Evolutionary conservation across 2,888 invertebrate species (phyloP).

Genomic region (Erpobdella octoculata): DNA sequence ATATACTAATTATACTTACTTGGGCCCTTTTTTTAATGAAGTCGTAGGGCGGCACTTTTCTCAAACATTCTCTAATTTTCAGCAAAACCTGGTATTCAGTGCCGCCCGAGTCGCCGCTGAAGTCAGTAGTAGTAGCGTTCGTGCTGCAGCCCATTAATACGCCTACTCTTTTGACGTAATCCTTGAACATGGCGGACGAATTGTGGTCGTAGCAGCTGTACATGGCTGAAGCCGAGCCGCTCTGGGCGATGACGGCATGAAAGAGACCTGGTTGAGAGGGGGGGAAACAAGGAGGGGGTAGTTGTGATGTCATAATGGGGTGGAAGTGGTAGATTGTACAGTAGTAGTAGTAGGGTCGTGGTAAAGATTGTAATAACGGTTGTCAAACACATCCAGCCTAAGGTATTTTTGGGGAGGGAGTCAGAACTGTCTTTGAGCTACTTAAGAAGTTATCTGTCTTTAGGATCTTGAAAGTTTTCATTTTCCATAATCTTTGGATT

Average conservation of each 20-base stretch:
- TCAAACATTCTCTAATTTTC: slow-evolving; percentile 33
- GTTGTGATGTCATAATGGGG: neutral
- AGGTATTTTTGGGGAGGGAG: slow-evolving; percentile 60
- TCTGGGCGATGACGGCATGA: slow-evolving; percentile 36
- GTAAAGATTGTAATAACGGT: slow-evolving; percentile 93
- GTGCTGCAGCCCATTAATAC: slow-evolving; percentile 32
- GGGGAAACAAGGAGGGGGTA: neutral
- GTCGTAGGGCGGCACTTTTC: slow-evolving; percentile 21
- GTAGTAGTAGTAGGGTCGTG: too few relatives aligned
- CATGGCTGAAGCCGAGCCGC: slow-evolving; percentile 36
- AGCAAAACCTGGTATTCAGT: neutral
- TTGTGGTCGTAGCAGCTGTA: slow-evolving; percentile 33
- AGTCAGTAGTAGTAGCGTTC: neutral
- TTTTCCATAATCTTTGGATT: neutral
- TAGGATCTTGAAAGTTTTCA: neutral
- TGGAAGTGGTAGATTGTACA: too few relatives aligned
- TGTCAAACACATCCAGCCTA: slow-evolving; percentile 92
- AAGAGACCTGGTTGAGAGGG: slow-evolving; percentile 34
- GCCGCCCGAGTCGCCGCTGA: neutral
- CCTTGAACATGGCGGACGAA: slow-evolving; percentile 17
- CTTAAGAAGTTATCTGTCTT: neutral
- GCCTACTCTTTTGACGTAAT: slow-evolving; percentile 35
- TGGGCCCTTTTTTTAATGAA: slow-evolving; percentile 32
- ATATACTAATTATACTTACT: slow-evolving; percentile 18
- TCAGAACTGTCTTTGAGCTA: neutral